Evolutionary conservation across 2,797 vertebrate species (phyloP).

Genomic region (Choloepus didactylus): DNA sequence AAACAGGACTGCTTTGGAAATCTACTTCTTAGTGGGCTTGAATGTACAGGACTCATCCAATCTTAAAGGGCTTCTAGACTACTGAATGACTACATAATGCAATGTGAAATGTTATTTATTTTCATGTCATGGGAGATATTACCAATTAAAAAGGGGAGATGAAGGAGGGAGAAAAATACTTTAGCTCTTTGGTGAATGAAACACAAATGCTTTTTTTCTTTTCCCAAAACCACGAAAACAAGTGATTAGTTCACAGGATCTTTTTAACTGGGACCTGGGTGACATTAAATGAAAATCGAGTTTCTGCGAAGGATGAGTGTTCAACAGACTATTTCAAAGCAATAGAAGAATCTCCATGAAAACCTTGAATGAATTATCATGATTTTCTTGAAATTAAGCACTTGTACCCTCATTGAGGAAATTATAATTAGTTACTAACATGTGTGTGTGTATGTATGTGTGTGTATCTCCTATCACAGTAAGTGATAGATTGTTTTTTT

Average conservation of each 20-base stretch:
- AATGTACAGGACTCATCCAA: not conserved
- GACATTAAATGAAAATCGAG: not conserved
- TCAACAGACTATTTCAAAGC: conserved; percentile 2
- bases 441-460: not conserved
- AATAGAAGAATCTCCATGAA: conserved; percentile 1
- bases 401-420: conserved; percentile 38
- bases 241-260: not conserved
- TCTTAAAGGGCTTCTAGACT: not conserved
- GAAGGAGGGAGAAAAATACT: not conserved
- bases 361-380: not conserved
- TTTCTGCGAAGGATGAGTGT: conserved; percentile 6
- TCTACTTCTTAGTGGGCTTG: not conserved
- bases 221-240: conserved; percentile 9
- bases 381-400: conserved; percentile 37
- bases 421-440: not conserved
- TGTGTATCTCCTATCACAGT: not conserved
- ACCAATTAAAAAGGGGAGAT: not conserved
- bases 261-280: not conserved
- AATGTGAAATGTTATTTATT: not conserved
- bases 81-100: not conserved
- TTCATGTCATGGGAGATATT: not conserved
- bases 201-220: not conserved
- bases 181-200: not conserved
- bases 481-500: not conserved
- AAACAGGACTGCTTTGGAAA: conserved; percentile 6